Evolutionary conservation across 2,797 vertebrate genomes (phyloP).

Genomic region (Pipistrellus nathusii): DNA sequence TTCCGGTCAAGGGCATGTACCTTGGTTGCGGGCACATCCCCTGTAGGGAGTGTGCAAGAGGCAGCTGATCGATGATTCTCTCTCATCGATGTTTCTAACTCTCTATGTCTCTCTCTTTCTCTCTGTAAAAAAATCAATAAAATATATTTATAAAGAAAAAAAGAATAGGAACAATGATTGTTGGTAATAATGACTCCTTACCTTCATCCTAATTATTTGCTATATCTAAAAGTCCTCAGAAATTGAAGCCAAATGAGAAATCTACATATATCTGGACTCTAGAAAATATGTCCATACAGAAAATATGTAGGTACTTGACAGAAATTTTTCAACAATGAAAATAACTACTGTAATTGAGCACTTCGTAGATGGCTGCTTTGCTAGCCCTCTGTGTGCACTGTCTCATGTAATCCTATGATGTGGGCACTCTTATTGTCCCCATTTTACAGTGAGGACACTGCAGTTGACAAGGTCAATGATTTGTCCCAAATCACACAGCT

Average conservation of each 20-base stretch:
- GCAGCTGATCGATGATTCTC: no score
- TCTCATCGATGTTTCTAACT: no score
- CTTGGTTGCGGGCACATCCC: no score
- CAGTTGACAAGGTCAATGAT: neutral
- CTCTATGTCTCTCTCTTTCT: no score
- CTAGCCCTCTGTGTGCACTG: neutral
- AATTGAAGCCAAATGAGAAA: constrained; percentile 37
- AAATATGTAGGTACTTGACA: constrained; percentile 36
- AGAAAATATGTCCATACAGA: neutral
- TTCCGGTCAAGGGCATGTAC: no score
- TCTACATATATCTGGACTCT: neutral
- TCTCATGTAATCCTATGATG: neutral
- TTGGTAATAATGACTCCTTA: neutral
- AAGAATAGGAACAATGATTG: neutral
- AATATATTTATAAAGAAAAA: neutral
- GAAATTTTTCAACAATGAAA: constrained; percentile 52
- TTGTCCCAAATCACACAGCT: neutral
- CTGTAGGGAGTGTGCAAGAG: no score
- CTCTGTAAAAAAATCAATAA: no score
- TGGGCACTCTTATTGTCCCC: neutral
- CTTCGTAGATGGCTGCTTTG: constrained; percentile 1
- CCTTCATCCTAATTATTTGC: neutral
- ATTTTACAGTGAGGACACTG: neutral
- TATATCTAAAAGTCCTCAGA: neutral
- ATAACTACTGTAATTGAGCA: neutral